These are phyloP conservation scores for Monochamus saltuarius DNA, from an alignment of 1,140 invertebrate genomes.

Conservation along the genomic window DNA sequence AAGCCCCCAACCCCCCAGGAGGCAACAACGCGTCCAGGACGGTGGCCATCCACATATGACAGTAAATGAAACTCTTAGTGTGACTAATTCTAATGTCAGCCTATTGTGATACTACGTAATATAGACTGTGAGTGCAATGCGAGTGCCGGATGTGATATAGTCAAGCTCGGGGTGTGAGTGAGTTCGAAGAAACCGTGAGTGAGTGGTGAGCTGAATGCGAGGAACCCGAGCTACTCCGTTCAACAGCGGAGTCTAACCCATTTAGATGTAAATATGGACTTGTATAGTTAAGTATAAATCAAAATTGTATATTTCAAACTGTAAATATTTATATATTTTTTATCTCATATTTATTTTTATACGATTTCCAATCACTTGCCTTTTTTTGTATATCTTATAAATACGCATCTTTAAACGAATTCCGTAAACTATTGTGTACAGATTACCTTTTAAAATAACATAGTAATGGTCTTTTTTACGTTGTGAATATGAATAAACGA, in stretches of 20 bases:
- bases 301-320: constrained; percentile 33
- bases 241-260: constrained; percentile 34
- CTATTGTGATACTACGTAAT: constrained; percentile 44
- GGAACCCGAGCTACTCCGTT: constrained; percentile 29
- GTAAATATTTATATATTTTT: constrained; percentile 40
- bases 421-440: constrained; percentile 1
- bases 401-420: constrained; percentile 3
- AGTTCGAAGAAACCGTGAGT: constrained; percentile 19
- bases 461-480: constrained; percentile 7
- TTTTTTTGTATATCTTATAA: constrained; percentile 3
- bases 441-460: constrained; percentile 4
- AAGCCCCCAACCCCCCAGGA: constrained; percentile 42
- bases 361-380: constrained; percentile 23
- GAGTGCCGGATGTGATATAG: constrained; percentile 35
- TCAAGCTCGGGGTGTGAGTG: constrained; percentile 23
- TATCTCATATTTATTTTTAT: constrained; percentile 40
- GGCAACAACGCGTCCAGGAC: constrained; percentile 56
- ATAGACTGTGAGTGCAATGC: constrained; percentile 44
- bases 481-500: constrained; percentile 17
- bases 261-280: constrained; percentile 39
- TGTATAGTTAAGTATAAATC: constrained; percentile 41
- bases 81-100: constrained; percentile 35
- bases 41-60: constrained; percentile 63
- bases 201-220: constrained; percentile 17
- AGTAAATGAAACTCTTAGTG: constrained; percentile 23